Base-by-base conservation (phyloP, 2,113 vertebrate genomes). In the Synchiropus splendidus region DNA sequence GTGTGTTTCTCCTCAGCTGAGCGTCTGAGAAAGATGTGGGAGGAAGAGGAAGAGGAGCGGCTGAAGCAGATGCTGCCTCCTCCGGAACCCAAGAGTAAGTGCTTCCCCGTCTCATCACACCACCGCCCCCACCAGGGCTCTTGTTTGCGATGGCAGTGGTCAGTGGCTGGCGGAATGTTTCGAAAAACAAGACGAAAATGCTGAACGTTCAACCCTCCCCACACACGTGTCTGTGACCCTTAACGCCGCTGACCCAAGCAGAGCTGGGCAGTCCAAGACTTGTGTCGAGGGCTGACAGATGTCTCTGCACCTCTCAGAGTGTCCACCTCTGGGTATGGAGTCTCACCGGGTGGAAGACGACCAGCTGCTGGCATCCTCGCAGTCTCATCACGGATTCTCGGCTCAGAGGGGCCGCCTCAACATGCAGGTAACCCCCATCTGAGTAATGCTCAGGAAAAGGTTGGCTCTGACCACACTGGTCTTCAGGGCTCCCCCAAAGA, bases 251-350 rank as follows among this genome's bases (percentile, higher is more conserved):
- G 21, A 27, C 21, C 21, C 21, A 27, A 8, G 4, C 4, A 27
- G 21, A 27, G 21, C 21, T 27, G 21, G 4, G 21, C n/a, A n/a
- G n/a, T n/a, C n/a, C 10, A 10, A 5, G 34, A 36, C 3, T 12
- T 13, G 27, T 16, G 15, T 10, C 2, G 9, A 12, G 17, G 12
- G 16, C 30, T 31, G 6, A 18, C 18, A 18, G 12, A 27, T 39
- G 10, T 46, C 18, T 47, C 2, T 32, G 10, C 18, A 5, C 6
- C 33, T 49, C 9, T 38, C 79, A 98, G 94, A 85, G n/a, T 98
- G 94, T 39, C 94, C 94, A 27, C 94, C 94, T 3, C 80, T 98
- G 0, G 94, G 94, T 11, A 46, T 98, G 82, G 94, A 98, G 81
- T 98, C 94, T 2, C 92, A 97, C 39, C 85, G 84, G 12, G 79